phyloP scores from a whole-genome alignment of 2,113 vertebrate species.

The Psammodynastes pulverulentus region DNA sequence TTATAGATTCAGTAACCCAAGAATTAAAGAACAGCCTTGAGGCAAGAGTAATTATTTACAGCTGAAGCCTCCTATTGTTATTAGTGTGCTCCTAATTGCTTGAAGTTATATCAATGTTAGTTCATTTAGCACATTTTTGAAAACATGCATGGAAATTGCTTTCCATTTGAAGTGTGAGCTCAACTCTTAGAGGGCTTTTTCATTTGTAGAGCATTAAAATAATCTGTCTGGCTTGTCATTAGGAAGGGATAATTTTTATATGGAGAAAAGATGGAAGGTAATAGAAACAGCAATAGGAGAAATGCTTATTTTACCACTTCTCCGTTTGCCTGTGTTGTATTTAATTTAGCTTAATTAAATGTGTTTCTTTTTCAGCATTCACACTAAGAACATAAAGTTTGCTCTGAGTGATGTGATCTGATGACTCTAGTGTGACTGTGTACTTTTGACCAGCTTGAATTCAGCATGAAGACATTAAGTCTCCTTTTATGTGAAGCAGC shows the following conservation, averaged over 20 bases:
- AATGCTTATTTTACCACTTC: conserved; percentile 11
- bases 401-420: conserved; percentile 19
- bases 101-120: conserved; percentile 99
- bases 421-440: conserved; percentile 25
- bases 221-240: conserved; percentile 39
- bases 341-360: conserved; percentile 41
- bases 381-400: conserved; percentile 53
- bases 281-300: conserved; percentile 29
- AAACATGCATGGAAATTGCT: conserved; percentile 87
- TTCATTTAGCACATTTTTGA: conserved; percentile 93
- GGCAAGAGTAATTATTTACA: conserved; percentile 99
- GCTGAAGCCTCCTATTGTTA: conserved; percentile 99
- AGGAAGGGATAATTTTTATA: conserved; percentile 7
- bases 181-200: conserved; percentile 66
- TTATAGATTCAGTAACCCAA: conserved; percentile 97
- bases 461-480: conserved; percentile 6
- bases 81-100: conserved; percentile 98
- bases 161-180: conserved; percentile 80
- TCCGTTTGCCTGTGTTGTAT: conserved; percentile 39
- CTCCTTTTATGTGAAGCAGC: neutral
- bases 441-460: conserved; percentile 6
- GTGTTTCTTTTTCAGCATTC: conserved; percentile 33
- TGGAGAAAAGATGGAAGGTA: neutral
- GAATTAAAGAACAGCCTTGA: conserved; percentile 97
- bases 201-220: conserved; percentile 58